Percentiles rank a stretch among this genome's conserved stretches.
phyloP scores from a whole-genome alignment of 2,888 invertebrate species.

The Scaptomyza parva region DNA sequence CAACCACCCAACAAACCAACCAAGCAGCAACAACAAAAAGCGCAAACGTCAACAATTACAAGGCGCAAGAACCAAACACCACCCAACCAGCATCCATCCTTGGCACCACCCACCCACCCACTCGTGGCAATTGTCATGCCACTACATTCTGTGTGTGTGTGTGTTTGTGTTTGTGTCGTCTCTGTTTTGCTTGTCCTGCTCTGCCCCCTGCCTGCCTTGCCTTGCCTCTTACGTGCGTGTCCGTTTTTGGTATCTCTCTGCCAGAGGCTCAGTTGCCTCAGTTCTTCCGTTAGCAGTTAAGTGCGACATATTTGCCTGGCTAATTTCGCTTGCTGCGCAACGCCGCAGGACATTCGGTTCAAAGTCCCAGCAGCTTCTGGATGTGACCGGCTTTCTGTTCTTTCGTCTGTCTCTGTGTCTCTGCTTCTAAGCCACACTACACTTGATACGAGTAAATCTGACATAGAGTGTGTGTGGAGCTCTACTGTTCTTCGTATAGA shows the following conservation, averaged over 20 bases:
- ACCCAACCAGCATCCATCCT: not conserved
- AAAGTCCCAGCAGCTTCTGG: conserved; percentile 49
- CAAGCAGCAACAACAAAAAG: conserved; percentile 51
- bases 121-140: conserved; percentile 65
- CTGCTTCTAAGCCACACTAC: conserved; percentile 23
- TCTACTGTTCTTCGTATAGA: conserved; percentile 1
- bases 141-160: conserved; percentile 24
- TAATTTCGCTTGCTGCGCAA: conserved; percentile 61
- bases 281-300: conserved; percentile 74
- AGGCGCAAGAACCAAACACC: conserved; percentile 8
- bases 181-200: conserved; percentile 3
- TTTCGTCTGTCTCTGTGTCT: too few species aligned
- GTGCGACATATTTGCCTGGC: conserved; percentile 80
- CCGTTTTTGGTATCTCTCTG: conserved; percentile 47
- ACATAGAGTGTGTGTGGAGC: conserved; percentile 14
- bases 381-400: conserved; percentile 22
- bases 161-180: conserved; percentile 5
- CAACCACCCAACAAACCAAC: conserved; percentile 7
- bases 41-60: conserved; percentile 80
- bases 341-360: conserved; percentile 66
- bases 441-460: conserved; percentile 18
- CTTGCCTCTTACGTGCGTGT: conserved; percentile 24
- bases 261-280: conserved; percentile 47
- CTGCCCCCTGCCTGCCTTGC: not conserved
- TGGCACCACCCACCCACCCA: not conserved